Evolutionary conservation across 2,888 invertebrate genomes (phyloP).

Genomic region (Calephelis perditalis): DNA sequence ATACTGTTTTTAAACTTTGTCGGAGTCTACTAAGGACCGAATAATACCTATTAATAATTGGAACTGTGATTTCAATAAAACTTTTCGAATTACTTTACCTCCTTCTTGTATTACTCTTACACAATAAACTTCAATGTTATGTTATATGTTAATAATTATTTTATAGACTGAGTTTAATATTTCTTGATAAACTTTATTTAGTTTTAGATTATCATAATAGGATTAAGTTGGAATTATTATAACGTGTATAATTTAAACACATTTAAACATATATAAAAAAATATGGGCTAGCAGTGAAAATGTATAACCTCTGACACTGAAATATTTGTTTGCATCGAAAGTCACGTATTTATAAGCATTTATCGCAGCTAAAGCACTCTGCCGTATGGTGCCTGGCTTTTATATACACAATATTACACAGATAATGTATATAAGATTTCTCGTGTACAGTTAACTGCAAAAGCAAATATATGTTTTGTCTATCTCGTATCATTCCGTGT

Average conservation of each 20-base stretch:
- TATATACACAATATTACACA: constrained; percentile 31
- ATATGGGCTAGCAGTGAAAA: constrained; percentile 16
- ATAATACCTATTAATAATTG: too few relatives aligned
- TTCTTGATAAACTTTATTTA: background rate
- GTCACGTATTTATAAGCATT: constrained; percentile 21
- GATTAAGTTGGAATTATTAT: too few relatives aligned
- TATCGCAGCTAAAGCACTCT: constrained; percentile 28
- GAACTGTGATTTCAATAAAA: too few relatives aligned
- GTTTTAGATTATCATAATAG: too few relatives aligned
- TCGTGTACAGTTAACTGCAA: background rate
- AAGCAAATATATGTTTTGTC: background rate
- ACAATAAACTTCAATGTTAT: too few relatives aligned
- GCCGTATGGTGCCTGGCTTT: constrained; percentile 60
- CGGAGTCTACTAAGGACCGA: too few relatives aligned
- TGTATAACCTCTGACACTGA: constrained; percentile 10
- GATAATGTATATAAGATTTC: background rate
- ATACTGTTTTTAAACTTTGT: too few relatives aligned
- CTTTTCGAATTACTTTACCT: too few relatives aligned
- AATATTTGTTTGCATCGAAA: constrained; percentile 45
- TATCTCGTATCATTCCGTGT: too few relatives aligned
- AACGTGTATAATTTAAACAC: too few relatives aligned
- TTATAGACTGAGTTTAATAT: constrained; percentile 3
- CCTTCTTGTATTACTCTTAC: too few relatives aligned
- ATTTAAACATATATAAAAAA: background rate
- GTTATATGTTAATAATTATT: background rate